Base-by-base conservation (phyloP, 2,888 invertebrate genomes). In the Fragum fragum region DNA sequence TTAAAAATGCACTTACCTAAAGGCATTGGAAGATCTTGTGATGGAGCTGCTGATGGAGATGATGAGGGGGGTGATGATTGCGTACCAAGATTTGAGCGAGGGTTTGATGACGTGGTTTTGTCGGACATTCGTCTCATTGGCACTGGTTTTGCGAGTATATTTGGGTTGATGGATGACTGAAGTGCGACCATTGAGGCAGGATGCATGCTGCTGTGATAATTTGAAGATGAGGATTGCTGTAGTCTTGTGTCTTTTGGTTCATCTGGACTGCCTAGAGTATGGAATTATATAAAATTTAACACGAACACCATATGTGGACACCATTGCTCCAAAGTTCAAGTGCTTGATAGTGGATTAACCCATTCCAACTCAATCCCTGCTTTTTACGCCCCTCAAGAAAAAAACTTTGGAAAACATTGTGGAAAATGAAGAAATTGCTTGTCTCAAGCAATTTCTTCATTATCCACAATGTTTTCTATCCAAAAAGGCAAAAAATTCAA, bases 81-180 rank as follows among this genome's bases (percentile, higher is more conserved):
- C 21, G 39, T 26, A 14, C 52, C 63, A 1, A 84, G 55, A 53
- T 78, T 78, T 1, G 83, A 79, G 29, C 88, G 76, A 26, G 87
- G 75, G 88, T 36, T 42, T 9, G 66, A 42, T 36, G 32, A 63
- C 23, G 11, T 81, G 23, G 87, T 81, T 74, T 89, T 89, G 32
- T 90, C 90, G 36, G 90, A 89, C 23, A 84, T 63, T 61, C 89
- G 79, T 74, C 88, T 79, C 88, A 90, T 88, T 59, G 90, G 87
- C 23, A 91, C 88, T 32, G 90, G 91, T 83, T 91, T 91, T 52
- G 89, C 88, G 53, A 90, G 78, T 39, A 83, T 55, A 69, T 88
- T 85, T 59, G 86, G 89, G 59, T 87, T 87, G 52, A 86, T 76
- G 14, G 88, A 79, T 16, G 85, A 77, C 23, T 76, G 79, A 73